Percentiles rank a stretch among this genome's conserved stretches.
phyloP scores from a whole-genome alignment of 2,797 vertebrate genomes.

The Cynopterus sphinx region DNA sequence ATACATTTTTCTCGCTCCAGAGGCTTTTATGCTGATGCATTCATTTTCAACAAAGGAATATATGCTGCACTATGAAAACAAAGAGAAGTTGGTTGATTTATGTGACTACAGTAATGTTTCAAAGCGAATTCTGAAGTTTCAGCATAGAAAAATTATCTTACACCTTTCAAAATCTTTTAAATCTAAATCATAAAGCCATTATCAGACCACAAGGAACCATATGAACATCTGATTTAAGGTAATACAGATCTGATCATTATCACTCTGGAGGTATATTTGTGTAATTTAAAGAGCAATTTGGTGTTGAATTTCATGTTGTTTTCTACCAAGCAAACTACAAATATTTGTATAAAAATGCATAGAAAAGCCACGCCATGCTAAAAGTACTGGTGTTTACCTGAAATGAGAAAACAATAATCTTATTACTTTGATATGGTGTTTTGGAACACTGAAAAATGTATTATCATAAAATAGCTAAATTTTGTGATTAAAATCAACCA shows the following conservation, averaged over 20 bases:
- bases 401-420: neutral
- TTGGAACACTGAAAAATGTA: conserved; percentile 1
- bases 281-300: neutral
- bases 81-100: neutral
- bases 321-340: neutral
- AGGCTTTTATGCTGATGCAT: conserved; percentile 27
- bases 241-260: neutral
- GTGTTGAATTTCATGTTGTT: conserved; percentile 50
- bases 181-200: conserved; percentile 22
- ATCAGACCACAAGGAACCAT: conserved; percentile 24
- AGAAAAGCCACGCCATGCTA: neutral
- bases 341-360: neutral
- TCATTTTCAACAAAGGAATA: conserved; percentile 29
- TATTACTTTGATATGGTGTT: neutral
- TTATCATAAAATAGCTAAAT: conserved; percentile 18
- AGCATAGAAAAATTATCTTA: neutral
- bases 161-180: conserved; percentile 25
- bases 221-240: neutral
- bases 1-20: conserved; percentile 47
- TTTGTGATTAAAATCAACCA: conserved; percentile 7
- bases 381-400: neutral
- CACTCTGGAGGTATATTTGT: neutral
- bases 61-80: neutral
- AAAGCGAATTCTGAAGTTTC: conserved; percentile 10
- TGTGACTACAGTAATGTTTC: neutral